Conservation (phyloP, 2,888 invertebrate species). For the Alloscopus bannaensis region DNA sequence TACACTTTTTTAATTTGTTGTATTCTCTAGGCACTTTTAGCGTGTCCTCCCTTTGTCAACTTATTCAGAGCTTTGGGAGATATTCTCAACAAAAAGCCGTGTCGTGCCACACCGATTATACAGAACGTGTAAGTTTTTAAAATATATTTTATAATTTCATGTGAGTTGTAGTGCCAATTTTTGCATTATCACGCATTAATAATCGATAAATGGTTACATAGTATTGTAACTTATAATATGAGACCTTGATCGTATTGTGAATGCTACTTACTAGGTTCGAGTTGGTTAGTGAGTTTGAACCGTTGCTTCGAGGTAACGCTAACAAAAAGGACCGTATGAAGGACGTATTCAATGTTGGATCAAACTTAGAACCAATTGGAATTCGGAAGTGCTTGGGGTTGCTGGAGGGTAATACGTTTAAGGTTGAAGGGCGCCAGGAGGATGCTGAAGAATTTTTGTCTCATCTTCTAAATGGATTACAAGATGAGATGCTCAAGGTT, state of each 20-base stretch:
- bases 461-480: conserved; percentile 92
- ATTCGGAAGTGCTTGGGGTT: conserved; percentile 71
- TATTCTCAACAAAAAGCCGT: conserved; percentile 68
- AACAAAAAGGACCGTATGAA: conserved; percentile 68
- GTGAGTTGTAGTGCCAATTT: too few relatives aligned
- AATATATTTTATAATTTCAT: too few relatives aligned
- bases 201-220: too few relatives aligned
- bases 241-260: too few relatives aligned
- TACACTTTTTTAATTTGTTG: neutral
- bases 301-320: conserved; percentile 76
- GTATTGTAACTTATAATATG: too few relatives aligned
- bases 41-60: conserved; percentile 97
- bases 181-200: too few relatives aligned
- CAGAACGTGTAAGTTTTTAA: conserved; percentile 88
- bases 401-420: conserved; percentile 78
- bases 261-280: conserved; percentile 80
- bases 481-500: conserved; percentile 97
- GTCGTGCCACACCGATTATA: conserved; percentile 84
- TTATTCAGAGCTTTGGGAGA: conserved; percentile 84
- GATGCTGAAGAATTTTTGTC: conserved; percentile 98
- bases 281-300: conserved; percentile 86
- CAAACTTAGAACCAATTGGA: conserved; percentile 89
- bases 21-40: conserved; percentile 87
- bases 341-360: conserved; percentile 80
- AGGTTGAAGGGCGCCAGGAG: conserved; percentile 92